Percentiles rank a stretch among this genome's conserved stretches.
These are phyloP conservation scores for Tautogolabrus adspersus DNA, from an alignment of 2,113 vertebrate species.

Conservation along the genomic window DNA sequence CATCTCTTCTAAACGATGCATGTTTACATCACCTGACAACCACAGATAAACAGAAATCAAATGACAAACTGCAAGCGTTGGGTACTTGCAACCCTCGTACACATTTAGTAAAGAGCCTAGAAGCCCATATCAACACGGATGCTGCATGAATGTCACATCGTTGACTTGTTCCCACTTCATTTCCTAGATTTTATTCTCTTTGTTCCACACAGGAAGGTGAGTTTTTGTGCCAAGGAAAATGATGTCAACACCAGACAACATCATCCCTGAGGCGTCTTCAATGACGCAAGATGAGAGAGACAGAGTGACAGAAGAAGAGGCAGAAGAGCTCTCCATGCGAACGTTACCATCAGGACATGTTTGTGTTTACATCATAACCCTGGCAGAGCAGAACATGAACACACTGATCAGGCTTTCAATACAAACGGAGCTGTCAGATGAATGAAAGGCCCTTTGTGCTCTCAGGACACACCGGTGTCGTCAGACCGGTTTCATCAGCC, in stretches of 20 bases:
- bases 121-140: not conserved
- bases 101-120: not conserved
- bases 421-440: slow-evolving; percentile 28
- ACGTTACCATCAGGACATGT: slow-evolving; percentile 1
- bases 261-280: not conserved
- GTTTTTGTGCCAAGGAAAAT: slow-evolving; percentile 11
- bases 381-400: slow-evolving; percentile 5
- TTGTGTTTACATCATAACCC: slow-evolving; percentile 29
- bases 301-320: not conserved
- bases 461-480: slow-evolving; percentile 47
- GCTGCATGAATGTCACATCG: not conserved
- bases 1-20: no score
- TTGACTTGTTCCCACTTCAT: no score
- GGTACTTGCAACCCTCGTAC: not conserved
- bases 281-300: not conserved
- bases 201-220: not conserved
- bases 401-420: slow-evolving; percentile 19
- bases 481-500: slow-evolving; percentile 58
- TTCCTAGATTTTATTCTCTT: not conserved
- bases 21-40: no score
- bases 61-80: no score
- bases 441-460: slow-evolving; percentile 65
- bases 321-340: not conserved
- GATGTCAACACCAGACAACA: not conserved
- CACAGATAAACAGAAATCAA: no score